Base-by-base conservation (phyloP, 2,113 vertebrate species). In the Ciconia stormi region DNA sequence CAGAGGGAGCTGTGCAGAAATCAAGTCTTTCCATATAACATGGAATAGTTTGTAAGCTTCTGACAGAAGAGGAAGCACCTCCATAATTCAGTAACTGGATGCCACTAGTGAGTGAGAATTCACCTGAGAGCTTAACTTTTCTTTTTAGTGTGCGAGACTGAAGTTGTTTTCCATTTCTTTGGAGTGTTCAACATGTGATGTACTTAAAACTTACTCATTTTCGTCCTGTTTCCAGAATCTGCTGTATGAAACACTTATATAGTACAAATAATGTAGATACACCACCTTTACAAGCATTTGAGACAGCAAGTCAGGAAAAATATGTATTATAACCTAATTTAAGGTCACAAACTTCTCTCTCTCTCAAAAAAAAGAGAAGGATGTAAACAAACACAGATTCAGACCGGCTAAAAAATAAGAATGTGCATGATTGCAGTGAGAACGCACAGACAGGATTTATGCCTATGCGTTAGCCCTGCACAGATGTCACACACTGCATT, bases 351-450 rank as follows among this genome's bases (percentile, higher is more conserved):
- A 19, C 7, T n/a, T 40, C 34, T 46, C 38, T 38, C 27, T 18
- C 55, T 32, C 30, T 13, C 22, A 49, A 58, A 25, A 63, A 84
- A 22, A 72, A 44, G 20, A 29, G 14, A 36, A 47, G 13, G 20
- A 53, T 15, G 9, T 14, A 19, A 89, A 26, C 26, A 63, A 87
- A 66, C 13, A 13, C 27, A 55, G 44, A 44, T 2, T 40, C 47
- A 86, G 36, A 76, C 27, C 40, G 56, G 30, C 42, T 67, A 55
- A 62, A 61, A 91, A 65, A 3, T 7, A 49, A 49, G 8, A 17
- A 44, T 1, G 32, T 23, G 38, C 56, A 34, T 0, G 1, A 47
- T 15, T 15, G 22, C 36, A 42, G 44, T 7, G 20, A 32, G 22
- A 87, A 44, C 2, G 40, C 71, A 21, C 32, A 71, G 76, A 32